phyloP scores from a whole-genome alignment of 1,140 invertebrate genomes.

The Gonatopus flavifemur region DNA sequence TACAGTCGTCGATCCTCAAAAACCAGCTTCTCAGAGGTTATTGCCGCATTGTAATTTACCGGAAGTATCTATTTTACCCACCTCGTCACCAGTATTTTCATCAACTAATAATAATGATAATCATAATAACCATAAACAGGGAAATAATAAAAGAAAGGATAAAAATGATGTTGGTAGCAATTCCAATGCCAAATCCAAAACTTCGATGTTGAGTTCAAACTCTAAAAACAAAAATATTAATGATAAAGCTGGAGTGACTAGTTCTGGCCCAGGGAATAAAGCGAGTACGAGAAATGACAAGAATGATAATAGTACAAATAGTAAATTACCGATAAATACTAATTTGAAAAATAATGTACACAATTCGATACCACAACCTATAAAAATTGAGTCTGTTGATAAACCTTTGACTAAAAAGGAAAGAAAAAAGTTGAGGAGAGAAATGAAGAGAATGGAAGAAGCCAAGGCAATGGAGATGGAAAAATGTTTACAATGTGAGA shows the following conservation, averaged over 20 bases:
- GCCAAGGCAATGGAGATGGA: constrained; percentile 32
- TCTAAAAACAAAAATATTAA: constrained; percentile 26
- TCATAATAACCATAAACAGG: constrained; percentile 20
- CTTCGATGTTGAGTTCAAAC: constrained; percentile 18
- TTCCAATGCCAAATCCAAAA: constrained; percentile 27
- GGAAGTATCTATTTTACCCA: constrained; percentile 53
- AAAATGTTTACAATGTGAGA: constrained; percentile 44
- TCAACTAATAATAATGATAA: no score
- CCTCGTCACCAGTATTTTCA: constrained; percentile 21
- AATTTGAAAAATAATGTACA: constrained; percentile 10
- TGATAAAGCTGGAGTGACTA: constrained; percentile 11
- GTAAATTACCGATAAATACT: constrained; percentile 5
- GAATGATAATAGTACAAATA: constrained; percentile 13
- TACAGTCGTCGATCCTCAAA: constrained; percentile 54
- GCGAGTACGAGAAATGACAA: constrained; percentile 22
- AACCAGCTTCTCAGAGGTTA: constrained; percentile 42
- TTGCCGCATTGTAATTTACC: constrained; percentile 45
- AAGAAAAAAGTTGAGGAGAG: constrained; percentile 46
- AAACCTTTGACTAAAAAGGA: constrained; percentile 51
- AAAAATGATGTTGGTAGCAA: constrained; percentile 35
- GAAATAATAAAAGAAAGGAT: constrained; percentile 37
- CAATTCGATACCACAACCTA: constrained; percentile 6
- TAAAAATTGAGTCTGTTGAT: constrained; percentile 10
- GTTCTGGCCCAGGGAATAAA: constrained; percentile 22
- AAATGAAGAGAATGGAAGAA: constrained; percentile 45